Evolutionary conservation across 2,888 invertebrate genomes (phyloP).

Genomic region (Asteroscopus sphinx): DNA sequence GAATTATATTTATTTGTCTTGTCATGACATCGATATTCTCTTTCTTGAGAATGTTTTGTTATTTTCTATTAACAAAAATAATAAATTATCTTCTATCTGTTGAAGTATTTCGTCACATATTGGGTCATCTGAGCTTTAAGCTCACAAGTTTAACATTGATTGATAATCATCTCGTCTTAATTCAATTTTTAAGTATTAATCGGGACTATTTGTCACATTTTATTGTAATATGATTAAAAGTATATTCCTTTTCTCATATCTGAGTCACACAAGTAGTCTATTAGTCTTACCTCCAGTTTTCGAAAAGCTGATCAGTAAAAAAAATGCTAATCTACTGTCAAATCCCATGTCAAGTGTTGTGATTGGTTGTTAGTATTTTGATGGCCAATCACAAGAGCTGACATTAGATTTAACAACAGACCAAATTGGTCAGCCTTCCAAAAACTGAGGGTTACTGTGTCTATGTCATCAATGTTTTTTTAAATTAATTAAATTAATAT

Average conservation of each 20-base stretch:
- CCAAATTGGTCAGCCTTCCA: too few relatives aligned
- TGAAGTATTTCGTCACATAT: too few relatives aligned
- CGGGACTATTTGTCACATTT: neutral
- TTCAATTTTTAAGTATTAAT: slow-evolving; percentile 21
- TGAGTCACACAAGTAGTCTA: too few relatives aligned
- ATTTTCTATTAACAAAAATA: neutral
- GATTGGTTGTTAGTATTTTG: too few relatives aligned
- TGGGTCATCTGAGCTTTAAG: slow-evolving; percentile 33
- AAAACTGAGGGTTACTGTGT: neutral
- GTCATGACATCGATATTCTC: neutral
- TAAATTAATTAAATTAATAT: slow-evolving; percentile 12
- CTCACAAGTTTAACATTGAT: slow-evolving; percentile 19
- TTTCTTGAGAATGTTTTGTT: slow-evolving; percentile 1
- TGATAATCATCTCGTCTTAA: slow-evolving; percentile 12
- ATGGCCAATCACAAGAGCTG: too few relatives aligned
- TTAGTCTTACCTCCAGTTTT: too few relatives aligned
- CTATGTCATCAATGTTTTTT: neutral
- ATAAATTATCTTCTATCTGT: neutral
- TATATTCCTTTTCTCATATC: slow-evolving; percentile 13
- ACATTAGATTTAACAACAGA: too few relatives aligned
- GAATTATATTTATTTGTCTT: neutral
- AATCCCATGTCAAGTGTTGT: too few relatives aligned
- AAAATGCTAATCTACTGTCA: too few relatives aligned
- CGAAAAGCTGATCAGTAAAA: neutral
- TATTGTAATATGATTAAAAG: too few relatives aligned